Percentiles rank a stretch among this genome's conserved stretches.
Conservation (phyloP, 2,888 invertebrate genomes). For the Caenorhabditis uteleia region DNA sequence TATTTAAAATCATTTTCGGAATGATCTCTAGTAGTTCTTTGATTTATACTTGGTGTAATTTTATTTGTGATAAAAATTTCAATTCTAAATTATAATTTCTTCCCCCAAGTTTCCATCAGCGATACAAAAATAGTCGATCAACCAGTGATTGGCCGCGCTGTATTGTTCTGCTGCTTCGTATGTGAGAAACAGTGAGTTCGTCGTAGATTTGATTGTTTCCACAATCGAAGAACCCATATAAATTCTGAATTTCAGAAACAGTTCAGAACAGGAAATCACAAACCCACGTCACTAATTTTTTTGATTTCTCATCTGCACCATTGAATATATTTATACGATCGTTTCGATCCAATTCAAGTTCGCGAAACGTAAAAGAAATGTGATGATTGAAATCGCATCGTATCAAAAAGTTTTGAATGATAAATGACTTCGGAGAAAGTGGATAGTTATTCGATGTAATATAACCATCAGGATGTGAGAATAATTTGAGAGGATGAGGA, state of each 20-base stretch:
- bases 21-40: constrained; percentile 18
- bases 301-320: constrained; percentile 10
- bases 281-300: constrained; percentile 17
- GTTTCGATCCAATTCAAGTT: constrained; percentile 11
- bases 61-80: too few relatives aligned
- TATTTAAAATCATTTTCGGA: constrained; percentile 1
- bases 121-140: constrained; percentile 20
- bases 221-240: constrained; percentile 1
- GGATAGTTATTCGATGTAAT: constrained; percentile 36
- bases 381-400: constrained; percentile 18
- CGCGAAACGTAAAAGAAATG: constrained; percentile 9
- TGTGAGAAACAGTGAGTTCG: constrained; percentile 21
- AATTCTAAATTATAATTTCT: constrained; percentile 31
- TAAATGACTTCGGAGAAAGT: constrained; percentile 19
- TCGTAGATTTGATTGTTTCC: constrained; percentile 11
- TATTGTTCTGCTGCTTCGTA: constrained; percentile 27
- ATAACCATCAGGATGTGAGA: constrained; percentile 12
- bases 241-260: neutral
- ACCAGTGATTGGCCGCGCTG: constrained; percentile 13
- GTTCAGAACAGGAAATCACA: neutral
- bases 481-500: constrained; percentile 19
- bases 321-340: constrained; percentile 25
- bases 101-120: constrained; percentile 35
- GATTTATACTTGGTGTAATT: constrained; percentile 1
- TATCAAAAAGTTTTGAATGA: constrained; percentile 29